Percentiles rank a stretch among this genome's conserved stretches.
Evolutionary conservation across 2,888 invertebrate genomes (phyloP).

Genomic region (Drosophila ustulata): DNA sequence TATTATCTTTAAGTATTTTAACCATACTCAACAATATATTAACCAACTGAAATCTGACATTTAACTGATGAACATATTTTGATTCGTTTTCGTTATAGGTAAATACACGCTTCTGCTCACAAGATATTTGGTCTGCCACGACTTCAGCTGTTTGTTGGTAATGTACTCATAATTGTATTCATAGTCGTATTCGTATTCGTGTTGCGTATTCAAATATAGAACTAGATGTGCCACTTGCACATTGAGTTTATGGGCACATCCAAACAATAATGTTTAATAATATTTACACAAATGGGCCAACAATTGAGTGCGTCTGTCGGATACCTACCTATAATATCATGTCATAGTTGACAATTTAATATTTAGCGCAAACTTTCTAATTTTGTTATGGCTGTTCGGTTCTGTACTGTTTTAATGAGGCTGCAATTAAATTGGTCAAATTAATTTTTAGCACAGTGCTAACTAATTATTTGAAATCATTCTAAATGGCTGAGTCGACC

Average conservation of each 20-base stretch:
- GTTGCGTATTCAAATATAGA: not conserved
- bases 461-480: conserved; percentile 13
- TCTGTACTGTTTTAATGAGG: conserved; percentile 21
- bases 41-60: not conserved
- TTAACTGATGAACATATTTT: conserved; percentile 12
- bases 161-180: not conserved
- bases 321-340: too few species aligned
- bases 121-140: conserved; percentile 1
- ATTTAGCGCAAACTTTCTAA: conserved; percentile 24
- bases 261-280: conserved; percentile 30
- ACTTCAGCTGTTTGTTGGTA: conserved; percentile 12
- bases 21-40: too few species aligned
- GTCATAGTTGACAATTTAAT: not conserved
- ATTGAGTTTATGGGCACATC: conserved; percentile 1
- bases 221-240: conserved; percentile 1
- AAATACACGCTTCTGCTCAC: conserved; percentile 19
- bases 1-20: too few species aligned
- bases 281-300: conserved; percentile 51
- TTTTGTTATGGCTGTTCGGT: conserved; percentile 6
- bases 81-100: conserved; percentile 33
- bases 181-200: not conserved
- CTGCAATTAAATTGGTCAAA: conserved; percentile 30
- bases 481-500: not conserved
- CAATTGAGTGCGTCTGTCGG: not conserved
- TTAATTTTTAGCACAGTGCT: conserved; percentile 41